Conservation (phyloP, 2,888 invertebrate genomes). For the Harpagoxenus sublaevis region DNA sequence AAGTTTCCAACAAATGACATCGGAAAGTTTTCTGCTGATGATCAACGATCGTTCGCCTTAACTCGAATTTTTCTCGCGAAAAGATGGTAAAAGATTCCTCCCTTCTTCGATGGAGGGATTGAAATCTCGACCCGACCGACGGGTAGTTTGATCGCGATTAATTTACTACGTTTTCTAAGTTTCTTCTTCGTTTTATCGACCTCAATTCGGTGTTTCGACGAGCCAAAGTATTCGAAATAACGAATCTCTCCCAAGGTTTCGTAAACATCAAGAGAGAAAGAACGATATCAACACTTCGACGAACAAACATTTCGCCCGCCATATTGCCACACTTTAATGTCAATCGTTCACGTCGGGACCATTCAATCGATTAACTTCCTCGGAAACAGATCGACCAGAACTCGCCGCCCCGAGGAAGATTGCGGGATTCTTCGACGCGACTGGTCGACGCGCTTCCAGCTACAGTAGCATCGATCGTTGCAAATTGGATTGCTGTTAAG, state of each 20-base stretch:
- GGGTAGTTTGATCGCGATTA: constrained; percentile 33
- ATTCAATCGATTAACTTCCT: constrained; percentile 31
- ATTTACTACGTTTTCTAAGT: neutral
- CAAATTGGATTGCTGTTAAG: constrained; percentile 78
- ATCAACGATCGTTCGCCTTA: constrained; percentile 26
- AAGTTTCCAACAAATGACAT: constrained; percentile 20
- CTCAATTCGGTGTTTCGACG: neutral
- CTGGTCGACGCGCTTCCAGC: constrained; percentile 49
- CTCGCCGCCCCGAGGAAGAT: constrained; percentile 41
- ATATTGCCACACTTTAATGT: constrained; percentile 15
- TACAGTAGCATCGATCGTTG: constrained; percentile 76
- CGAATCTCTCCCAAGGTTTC: neutral
- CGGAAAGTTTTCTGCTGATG: constrained; percentile 31
- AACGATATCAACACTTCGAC: neutral
- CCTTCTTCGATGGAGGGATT: neutral
- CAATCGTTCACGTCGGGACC: constrained; percentile 23
- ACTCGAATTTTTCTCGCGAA: neutral
- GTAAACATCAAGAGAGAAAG: neutral
- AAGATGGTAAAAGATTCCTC: neutral
- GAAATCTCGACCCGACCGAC: neutral
- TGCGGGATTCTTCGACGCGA: constrained; percentile 27
- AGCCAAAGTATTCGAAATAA: neutral
- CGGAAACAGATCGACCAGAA: constrained; percentile 44
- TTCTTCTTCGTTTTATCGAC: neutral
- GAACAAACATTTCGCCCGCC: neutral